phyloP scores from a whole-genome alignment of 1,140 invertebrate genomes.

The Pseudomyrmex dendroicus region DNA sequence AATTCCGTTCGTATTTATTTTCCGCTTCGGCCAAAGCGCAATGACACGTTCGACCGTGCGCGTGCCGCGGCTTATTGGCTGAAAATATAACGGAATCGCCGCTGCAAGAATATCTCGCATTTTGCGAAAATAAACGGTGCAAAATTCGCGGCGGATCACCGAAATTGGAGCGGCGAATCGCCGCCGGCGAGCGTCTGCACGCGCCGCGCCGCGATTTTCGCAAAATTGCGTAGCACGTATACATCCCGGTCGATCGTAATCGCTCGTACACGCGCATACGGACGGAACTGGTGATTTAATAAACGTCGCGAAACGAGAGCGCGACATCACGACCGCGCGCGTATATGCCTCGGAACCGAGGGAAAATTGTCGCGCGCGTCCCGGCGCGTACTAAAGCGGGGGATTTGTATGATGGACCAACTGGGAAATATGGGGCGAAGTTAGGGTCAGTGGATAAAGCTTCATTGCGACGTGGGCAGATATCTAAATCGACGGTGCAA shows the following conservation, averaged over 20 bases:
- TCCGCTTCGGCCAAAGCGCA: background rate
- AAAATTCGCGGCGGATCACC: constrained; percentile 39
- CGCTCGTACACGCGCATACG: background rate
- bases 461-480: constrained; percentile 50
- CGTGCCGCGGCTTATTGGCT: background rate
- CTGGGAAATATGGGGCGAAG: constrained; percentile 47
- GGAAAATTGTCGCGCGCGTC: constrained; percentile 20
- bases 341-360: background rate
- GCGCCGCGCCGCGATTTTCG: constrained; percentile 28
- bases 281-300: constrained; percentile 46
- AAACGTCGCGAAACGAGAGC: constrained; percentile 47
- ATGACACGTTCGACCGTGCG: background rate
- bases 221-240: constrained; percentile 39
- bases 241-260: constrained; percentile 25
- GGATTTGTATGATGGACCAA: constrained; percentile 22
- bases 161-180: constrained; percentile 44
- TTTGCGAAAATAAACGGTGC: constrained; percentile 38
- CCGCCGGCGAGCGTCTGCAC: background rate
- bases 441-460: constrained; percentile 53
- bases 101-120: constrained; percentile 28
- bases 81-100: constrained; percentile 17
- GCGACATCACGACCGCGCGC: background rate
- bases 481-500: constrained; percentile 45
- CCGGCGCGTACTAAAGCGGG: background rate
- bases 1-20: constrained; percentile 41